A percentile compares a stretch with the other conserved stretches of the same genome.
Conservation (phyloP, 2,888 invertebrate genomes). For the Oligia fasciuncula region DNA sequence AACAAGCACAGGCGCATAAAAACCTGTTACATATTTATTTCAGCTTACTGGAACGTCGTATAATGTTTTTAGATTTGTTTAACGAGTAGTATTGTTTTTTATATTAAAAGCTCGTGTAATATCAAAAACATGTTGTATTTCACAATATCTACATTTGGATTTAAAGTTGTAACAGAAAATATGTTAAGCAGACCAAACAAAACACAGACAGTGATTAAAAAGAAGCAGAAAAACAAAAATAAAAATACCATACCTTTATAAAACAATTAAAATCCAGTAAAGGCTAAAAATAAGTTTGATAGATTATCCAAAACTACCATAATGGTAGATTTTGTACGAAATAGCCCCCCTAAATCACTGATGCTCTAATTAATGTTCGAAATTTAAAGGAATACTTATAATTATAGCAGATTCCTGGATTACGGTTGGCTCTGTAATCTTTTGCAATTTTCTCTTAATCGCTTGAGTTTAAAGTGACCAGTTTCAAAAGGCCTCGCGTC, state of each 20-base stretch:
- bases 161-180: background rate
- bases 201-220: constrained; percentile 4
- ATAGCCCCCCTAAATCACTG: constrained; percentile 77
- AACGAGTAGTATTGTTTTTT: constrained; percentile 7
- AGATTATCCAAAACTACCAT: constrained; percentile 56
- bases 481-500: constrained; percentile 70
- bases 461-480: constrained; percentile 78
- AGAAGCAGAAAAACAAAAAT: background rate
- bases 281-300: constrained; percentile 50
- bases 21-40: constrained; percentile 55
- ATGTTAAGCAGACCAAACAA: background rate
- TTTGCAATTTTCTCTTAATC: constrained; percentile 89
- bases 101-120: background rate
- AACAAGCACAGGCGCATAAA: constrained; percentile 35
- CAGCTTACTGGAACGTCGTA: constrained; percentile 29
- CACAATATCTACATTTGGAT: background rate
- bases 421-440: constrained; percentile 84
- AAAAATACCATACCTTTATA: constrained; percentile 10
- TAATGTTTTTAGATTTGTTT: constrained; percentile 22
- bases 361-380: constrained; percentile 82
- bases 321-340: constrained; percentile 66
- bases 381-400: constrained; percentile 84
- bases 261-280: constrained; percentile 49
- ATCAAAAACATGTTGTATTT: background rate
- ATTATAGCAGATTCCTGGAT: constrained; percentile 85